Conservation (phyloP, 2,888 invertebrate genomes). For the Drosophila picticornis region DNA sequence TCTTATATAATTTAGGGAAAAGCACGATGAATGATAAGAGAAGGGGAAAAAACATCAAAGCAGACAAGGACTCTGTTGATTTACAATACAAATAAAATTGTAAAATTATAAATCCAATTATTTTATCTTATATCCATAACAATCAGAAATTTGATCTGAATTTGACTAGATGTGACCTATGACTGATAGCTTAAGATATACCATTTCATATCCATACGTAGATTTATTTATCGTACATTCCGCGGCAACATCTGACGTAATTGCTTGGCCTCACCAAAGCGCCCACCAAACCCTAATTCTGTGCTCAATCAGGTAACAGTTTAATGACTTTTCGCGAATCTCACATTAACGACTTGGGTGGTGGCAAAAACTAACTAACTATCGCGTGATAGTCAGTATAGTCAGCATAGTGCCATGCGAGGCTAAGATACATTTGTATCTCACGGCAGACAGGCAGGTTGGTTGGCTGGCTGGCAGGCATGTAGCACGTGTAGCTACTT, state of each 20-base stretch:
- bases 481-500: slow-evolving; percentile 55
- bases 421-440: slow-evolving; percentile 54
- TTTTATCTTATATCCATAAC: not conserved
- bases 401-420: slow-evolving; percentile 1
- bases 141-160: not conserved
- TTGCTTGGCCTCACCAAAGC: not conserved
- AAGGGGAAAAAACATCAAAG: not conserved
- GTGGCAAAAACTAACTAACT: slow-evolving; percentile 1
- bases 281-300: not conserved
- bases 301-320: slow-evolving; percentile 5
- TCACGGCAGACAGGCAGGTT: slow-evolving; percentile 1
- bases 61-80: not conserved
- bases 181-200: not conserved
- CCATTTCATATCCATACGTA: not conserved
- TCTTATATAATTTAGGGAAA: not conserved
- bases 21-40: not conserved
- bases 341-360: not conserved
- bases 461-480: not conserved
- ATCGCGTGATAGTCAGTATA: slow-evolving; percentile 16
- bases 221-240: not conserved
- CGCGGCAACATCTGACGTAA: not conserved
- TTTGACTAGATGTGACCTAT: not conserved
- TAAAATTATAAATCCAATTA: not conserved
- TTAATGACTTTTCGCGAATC: slow-evolving; percentile 14
- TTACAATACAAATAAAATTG: not conserved